These are phyloP conservation scores for Helicoverpa zea DNA, from an alignment of 1,140 invertebrate genomes.

Conservation along the genomic window DNA sequence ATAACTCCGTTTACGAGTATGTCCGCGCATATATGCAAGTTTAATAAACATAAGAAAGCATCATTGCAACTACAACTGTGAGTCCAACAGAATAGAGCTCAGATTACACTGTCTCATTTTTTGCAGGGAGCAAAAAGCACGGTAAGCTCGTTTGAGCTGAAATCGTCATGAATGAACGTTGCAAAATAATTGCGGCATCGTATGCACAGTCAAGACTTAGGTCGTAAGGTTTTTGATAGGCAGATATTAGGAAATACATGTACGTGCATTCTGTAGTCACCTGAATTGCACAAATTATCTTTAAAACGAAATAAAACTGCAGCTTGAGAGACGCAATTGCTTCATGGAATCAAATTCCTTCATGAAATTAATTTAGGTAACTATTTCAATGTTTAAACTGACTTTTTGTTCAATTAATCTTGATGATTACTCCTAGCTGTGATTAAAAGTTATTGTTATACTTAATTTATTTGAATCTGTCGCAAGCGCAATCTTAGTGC, in stretches of 20 bases:
- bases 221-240: conserved; percentile 27
- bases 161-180: neutral
- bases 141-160: conserved; percentile 15
- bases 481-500: no score
- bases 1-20: neutral
- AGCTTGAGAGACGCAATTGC: neutral
- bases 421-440: neutral
- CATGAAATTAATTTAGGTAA: conserved; percentile 1
- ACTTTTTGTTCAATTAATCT: neutral
- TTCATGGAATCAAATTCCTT: conserved; percentile 4
- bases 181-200: conserved; percentile 14
- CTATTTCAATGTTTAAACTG: neutral
- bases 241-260: conserved; percentile 11
- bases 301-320: neutral
- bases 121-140: neutral
- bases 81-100: neutral
- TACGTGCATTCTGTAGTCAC: neutral
- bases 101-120: conserved; percentile 1
- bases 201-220: conserved; percentile 3
- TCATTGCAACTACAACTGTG: neutral
- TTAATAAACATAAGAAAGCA: neutral
- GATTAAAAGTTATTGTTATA: neutral
- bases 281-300: neutral
- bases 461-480: neutral
- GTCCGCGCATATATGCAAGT: neutral